These are phyloP conservation scores for Muscicapa striata DNA, from an alignment of 2,797 vertebrate genomes.

Conservation along the genomic window DNA sequence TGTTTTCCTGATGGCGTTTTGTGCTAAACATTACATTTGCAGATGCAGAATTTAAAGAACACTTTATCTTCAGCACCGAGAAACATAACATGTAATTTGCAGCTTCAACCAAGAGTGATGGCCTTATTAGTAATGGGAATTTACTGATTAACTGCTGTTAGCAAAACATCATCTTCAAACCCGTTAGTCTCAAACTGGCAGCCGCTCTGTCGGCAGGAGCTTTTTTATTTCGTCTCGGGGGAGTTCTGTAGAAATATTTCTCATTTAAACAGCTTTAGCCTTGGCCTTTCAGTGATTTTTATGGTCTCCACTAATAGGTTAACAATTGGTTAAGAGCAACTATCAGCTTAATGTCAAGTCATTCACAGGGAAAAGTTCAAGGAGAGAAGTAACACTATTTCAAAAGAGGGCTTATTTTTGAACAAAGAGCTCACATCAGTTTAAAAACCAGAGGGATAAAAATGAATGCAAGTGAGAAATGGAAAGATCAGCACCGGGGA, in stretches of 20 bases:
- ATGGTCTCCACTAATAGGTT: conserved; percentile 72
- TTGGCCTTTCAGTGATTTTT: conserved; percentile 72
- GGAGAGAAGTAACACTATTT: conserved; percentile 69
- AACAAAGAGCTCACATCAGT: conserved; percentile 34
- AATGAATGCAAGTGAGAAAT: conserved; percentile 18
- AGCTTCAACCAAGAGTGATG: conserved; percentile 73
- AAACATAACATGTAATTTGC: conserved; percentile 72
- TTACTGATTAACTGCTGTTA: conserved; percentile 77
- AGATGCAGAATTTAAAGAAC: conserved; percentile 66
- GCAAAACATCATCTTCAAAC: conserved; percentile 73
- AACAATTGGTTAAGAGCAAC: conserved; percentile 73
- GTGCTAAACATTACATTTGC: conserved; percentile 54
- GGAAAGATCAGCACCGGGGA: neutral
- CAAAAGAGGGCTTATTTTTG: conserved; percentile 42
- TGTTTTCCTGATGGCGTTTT: conserved; percentile 50
- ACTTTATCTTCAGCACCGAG: conserved; percentile 59
- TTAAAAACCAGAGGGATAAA: conserved; percentile 23
- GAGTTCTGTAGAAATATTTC: conserved; percentile 67
- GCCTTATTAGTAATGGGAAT: conserved; percentile 78
- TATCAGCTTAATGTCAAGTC: conserved; percentile 62
- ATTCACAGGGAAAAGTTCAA: conserved; percentile 68
- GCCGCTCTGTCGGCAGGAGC: conserved; percentile 31
- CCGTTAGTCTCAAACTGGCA: conserved; percentile 65
- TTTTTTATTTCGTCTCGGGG: conserved; percentile 50
- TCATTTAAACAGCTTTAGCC: conserved; percentile 70